Evolutionary conservation across 2,113 vertebrate genomes (phyloP), one percentile per base, ranked within the genome.

Genomic region (Oreochromis spilurus): DNA sequence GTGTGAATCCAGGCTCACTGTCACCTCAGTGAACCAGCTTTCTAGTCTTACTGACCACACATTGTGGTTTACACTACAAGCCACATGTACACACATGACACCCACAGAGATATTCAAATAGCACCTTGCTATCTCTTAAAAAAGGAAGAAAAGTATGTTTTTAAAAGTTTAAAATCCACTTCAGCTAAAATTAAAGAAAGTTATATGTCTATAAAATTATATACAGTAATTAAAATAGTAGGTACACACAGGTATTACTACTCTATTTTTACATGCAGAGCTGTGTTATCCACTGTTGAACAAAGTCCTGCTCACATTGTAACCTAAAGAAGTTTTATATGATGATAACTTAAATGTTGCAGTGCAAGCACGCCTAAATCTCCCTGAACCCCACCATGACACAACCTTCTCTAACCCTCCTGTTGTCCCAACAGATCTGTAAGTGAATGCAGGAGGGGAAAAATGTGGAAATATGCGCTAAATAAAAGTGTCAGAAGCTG

Each of bases 401-500:
- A 77, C 70, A 77, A 50, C 16, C 24, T 50, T 50, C 2, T 77
- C 24, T 52, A 77, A 1, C 72, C 72, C 17, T 52, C 72, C 72
- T 9, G 43, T 17, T 19, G 6, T 34, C 26, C 72, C 72, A 52
- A 52, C 72, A 13, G 29, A 19, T 52, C 45, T 52, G 4, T 8
- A 77, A 52, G 45, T 50, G 24, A 31, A 77, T 0, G 19, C 16
- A 77, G 48, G 45, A 34, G 26, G 4, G 43, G 2, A 0, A 13
- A 50, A 34, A 50, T 31, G 45, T 50, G 26, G 26, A 50, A 77
- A 31, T n/a, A 34, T 24, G 9, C 9, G 21, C 10, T 12, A 24
- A 21, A 55, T 34, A 29, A 77, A 77, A 77, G 70, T 77, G 70
- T 50, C 70, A 8, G 70, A 77, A 52, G 72, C 26, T 77, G 72